phyloP scores from a whole-genome alignment of 2,888 invertebrate genomes.

The Drosophila nr. perissopoda region DNA sequence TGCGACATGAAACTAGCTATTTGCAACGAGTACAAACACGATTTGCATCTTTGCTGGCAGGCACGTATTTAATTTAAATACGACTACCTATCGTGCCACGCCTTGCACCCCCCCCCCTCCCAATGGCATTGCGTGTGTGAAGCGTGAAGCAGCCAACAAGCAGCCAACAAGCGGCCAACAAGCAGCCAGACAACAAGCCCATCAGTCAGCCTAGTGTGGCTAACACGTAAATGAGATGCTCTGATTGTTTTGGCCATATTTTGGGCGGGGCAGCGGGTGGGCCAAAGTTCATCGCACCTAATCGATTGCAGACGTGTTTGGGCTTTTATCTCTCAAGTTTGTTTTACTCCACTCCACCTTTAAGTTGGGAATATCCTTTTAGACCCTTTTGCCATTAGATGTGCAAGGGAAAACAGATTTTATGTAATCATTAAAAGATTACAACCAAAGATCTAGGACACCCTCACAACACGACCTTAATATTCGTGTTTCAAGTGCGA shows the following conservation, averaged over 20 bases:
- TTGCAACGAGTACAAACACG: constrained; percentile 23
- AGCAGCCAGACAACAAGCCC: not conserved
- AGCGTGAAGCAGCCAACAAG: not conserved
- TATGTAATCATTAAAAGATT: not conserved
- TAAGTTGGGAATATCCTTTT: not conserved
- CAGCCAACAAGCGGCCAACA: not conserved
- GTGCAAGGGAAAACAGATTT: not conserved
- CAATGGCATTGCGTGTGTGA: constrained; percentile 5
- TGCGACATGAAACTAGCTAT: constrained; percentile 32
- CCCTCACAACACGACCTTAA: not conserved
- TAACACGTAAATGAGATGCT: constrained; percentile 48
- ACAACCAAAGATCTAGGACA: not conserved
- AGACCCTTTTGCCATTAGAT: not conserved
- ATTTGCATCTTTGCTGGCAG: constrained; percentile 30
- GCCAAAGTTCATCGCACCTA: constrained; percentile 15
- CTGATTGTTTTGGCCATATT: constrained; percentile 39
- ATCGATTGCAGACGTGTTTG: constrained; percentile 27
- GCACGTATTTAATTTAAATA: constrained; percentile 70
- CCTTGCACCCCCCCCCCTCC: not conserved
- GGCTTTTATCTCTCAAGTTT: constrained; percentile 29
- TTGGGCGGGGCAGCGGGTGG: not conserved
- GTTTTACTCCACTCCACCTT: not conserved
- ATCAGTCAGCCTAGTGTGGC: constrained; percentile 28
- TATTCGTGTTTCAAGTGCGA: not conserved
- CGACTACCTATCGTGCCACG: constrained; percentile 12